phyloP scores from a whole-genome alignment of 2,113 vertebrate species.

The Paradoxurus hermaphroditus region DNA sequence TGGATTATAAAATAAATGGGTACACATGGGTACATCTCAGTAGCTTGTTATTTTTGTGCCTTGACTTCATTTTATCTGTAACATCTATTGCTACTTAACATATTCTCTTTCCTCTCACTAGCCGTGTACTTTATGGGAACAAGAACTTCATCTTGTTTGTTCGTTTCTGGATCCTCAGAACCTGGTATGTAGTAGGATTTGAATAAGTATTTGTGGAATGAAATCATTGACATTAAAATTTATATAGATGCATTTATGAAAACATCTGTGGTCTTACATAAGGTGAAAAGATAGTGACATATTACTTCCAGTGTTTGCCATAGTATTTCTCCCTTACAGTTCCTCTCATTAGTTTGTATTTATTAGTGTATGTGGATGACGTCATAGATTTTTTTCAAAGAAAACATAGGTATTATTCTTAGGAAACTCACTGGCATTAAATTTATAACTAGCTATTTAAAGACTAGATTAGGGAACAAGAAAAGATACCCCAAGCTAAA shows the following conservation, averaged over 20 bases:
- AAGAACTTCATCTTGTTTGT: neutral
- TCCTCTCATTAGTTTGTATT: neutral
- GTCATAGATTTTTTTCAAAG: neutral
- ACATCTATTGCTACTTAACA: neutral
- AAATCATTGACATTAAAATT: neutral
- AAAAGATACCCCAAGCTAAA: neutral
- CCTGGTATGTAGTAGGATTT: neutral
- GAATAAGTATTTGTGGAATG: neutral
- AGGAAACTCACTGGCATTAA: neutral
- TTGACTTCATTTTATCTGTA: neutral
- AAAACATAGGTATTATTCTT: neutral
- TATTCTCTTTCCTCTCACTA: neutral
- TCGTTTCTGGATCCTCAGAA: neutral
- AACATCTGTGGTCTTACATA: neutral
- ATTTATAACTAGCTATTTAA: neutral
- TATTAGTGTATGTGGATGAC: neutral
- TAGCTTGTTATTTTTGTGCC: neutral
- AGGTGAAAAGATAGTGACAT: neutral
- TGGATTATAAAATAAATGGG: neutral
- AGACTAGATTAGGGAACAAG: neutral
- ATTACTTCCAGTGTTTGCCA: neutral
- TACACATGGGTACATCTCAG: neutral
- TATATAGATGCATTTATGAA: neutral
- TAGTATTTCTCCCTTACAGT: neutral
- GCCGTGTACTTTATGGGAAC: neutral